Base-by-base conservation (phyloP, 2,797 vertebrate species). In the Vespertilio murinus region DNA sequence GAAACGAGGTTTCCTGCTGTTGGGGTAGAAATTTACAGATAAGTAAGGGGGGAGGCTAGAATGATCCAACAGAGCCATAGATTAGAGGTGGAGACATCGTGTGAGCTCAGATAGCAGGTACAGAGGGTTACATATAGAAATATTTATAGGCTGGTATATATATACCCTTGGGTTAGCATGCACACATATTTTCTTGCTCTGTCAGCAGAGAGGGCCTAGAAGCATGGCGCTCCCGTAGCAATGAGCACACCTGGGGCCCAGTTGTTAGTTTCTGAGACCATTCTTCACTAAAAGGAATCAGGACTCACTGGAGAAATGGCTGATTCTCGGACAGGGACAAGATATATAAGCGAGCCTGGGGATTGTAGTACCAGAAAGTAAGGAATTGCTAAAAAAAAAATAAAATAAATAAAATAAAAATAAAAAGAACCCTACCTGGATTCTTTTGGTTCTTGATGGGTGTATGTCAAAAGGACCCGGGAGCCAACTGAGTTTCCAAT, bases 261-360 rank as follows among this genome's bases (percentile, higher is more conserved):
- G 40, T 70, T 77, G 52, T 65, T 85, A 45, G 35, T 56, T 92
- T 81, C 77, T 67, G 56, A 71, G 25, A 45, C 10, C 61, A 35
- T 64, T 94, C 35, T 93, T 78, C 23, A 91, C 9, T 38, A n/a
- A 65, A 86, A 93, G 20, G 70, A 79, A 45, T 47, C 30, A 89
- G 35, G 77, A 64, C 35, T 91, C 73, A 54, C 61, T 73, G 30
- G 47, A 88, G 40, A 94, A 90, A 88, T 67, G 74, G 73, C 40
- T 93, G 64, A 84, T 78, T 95, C 20, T 59, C 70, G 33, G 22
- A 90, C 30, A 77, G 38, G 18, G 28, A 45, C 11, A 74, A 56
- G 16, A 80, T 65, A 86, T 2, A 61, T 12, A 77, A 91, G 80
- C 33, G 38, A 86, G 28, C 25, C 30, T 79, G 61, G 40, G 56